Evolutionary conservation across 2,888 invertebrate genomes (phyloP), one percentile per base, ranked within the genome.

Genomic region (Strigamia transsilvanica): DNA sequence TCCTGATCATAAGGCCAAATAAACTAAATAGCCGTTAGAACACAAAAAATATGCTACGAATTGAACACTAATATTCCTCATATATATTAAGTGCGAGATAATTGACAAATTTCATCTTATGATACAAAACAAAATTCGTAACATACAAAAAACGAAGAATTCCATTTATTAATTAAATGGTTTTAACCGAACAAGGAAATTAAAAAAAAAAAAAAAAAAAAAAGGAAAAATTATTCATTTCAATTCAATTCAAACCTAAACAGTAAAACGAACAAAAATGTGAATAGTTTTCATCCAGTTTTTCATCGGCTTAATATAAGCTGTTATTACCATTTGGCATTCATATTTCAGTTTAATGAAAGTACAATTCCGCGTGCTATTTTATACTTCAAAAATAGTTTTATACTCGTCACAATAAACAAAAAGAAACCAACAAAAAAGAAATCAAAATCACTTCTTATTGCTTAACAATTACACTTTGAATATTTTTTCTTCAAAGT

Each of bases 1-100:
- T 61, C 61, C 61, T 61, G 61, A 61, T 61, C 61, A 61, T 61
- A 61, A 61, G 61, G 23, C 61, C 61, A 61, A 61, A 23, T 23
- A 61, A 61, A n/a, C 18, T 10, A 61, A 61, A 12, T 23, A 61
- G 18, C 23, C 18, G 12, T 61, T 18, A 61, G n/a, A 61, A 18
- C 18, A 61, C 18, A 61, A 61, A 61, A 61, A 61, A 51, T 51
- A 61, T 61, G 46, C 23, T 61, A 23, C 18, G 61, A 61, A 23
- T 61, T 61, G 61, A 61, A 61, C 18, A 61, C 23, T 61, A 61
- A 23, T 18, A 23, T 61, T 61, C 61, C 61, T 61, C 51, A 18
- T 61, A 61, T 61, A 61, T 61, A 61, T 61, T 61, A 21, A 10
- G 23, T 61, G 61, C 61, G 23, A 21, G 61, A 61, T 23, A 21